Percentiles rank a stretch among this genome's conserved stretches.
Evolutionary conservation across 2,888 invertebrate genomes (phyloP).

Genomic region (Cryptus viduatorius): DNA sequence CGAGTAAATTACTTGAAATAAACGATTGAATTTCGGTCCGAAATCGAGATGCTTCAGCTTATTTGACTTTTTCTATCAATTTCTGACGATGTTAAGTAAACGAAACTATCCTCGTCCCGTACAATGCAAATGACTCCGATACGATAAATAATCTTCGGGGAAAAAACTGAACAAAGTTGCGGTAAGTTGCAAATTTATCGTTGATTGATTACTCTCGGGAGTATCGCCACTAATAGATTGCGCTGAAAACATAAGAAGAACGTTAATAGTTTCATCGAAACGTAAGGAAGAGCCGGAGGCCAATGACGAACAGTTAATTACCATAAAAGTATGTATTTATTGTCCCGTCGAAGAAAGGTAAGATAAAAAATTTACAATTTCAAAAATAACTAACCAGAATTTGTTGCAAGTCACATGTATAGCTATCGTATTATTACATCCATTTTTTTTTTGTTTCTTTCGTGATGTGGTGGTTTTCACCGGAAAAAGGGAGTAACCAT

Average conservation of each 20-base stretch:
- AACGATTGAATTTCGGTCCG: background rate
- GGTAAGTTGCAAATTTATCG: too few species aligned
- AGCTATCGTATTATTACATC: constrained; percentile 47
- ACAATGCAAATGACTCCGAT: too few species aligned
- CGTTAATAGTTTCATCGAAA: too few species aligned
- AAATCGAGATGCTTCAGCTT: background rate
- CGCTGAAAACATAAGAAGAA: too few species aligned
- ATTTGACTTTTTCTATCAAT: background rate
- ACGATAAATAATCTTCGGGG: too few species aligned
- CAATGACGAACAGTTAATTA: constrained; percentile 48
- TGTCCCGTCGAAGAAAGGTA: constrained; percentile 80
- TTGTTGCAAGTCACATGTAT: constrained; percentile 46
- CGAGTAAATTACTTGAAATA: background rate
- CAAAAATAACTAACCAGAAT: constrained; percentile 73
- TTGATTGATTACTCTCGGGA: too few species aligned
- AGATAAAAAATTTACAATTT: constrained; percentile 74
- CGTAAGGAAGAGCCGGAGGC: background rate
- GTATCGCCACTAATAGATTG: too few species aligned
- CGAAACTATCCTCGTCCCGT: too few species aligned
- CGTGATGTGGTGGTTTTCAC: constrained; percentile 18
- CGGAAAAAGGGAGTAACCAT: constrained; percentile 21
- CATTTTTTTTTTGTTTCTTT: constrained; percentile 28
- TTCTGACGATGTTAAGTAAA: too few species aligned
- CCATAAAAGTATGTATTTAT: constrained; percentile 78
- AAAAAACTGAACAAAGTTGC: too few species aligned